Conservation (phyloP, 2,888 invertebrate genomes). For the Brassicogethes aeneus region DNA sequence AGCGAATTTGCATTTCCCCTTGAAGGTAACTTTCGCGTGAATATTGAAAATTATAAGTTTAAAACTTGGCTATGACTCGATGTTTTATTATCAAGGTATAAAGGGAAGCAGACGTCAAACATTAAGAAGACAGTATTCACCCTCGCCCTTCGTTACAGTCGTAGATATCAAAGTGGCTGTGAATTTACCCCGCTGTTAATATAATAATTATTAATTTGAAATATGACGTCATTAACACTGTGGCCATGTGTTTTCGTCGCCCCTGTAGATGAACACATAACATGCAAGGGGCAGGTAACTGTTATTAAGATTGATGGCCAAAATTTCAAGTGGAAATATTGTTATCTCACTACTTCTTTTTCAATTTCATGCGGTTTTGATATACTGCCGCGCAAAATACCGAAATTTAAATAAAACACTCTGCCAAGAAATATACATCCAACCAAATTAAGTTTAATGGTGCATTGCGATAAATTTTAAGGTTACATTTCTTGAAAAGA, state of each 20-base stretch:
- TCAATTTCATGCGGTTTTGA: neutral
- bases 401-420: neutral
- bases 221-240: slow-evolving; percentile 36
- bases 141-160: slow-evolving; percentile 3
- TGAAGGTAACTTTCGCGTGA: slow-evolving; percentile 1
- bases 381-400: neutral
- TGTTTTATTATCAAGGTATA: slow-evolving; percentile 6
- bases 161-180: slow-evolving; percentile 1
- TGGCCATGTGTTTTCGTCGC: slow-evolving; percentile 32
- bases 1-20: slow-evolving; percentile 2
- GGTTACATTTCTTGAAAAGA: too few species aligned
- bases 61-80: neutral
- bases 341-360: neutral
- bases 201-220: slow-evolving; percentile 36
- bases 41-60: slow-evolving; percentile 1
- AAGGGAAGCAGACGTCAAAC: slow-evolving; percentile 5
- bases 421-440: neutral
- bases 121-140: slow-evolving; percentile 5
- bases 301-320: slow-evolving; percentile 31
- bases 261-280: slow-evolving; percentile 10
- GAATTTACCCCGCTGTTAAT: slow-evolving; percentile 9
- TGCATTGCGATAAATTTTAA: neutral
- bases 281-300: slow-evolving; percentile 26
- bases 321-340: slow-evolving; percentile 24
- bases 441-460: neutral